phyloP scores from a whole-genome alignment of 2,888 invertebrate genomes.

The Deilephila elpenor region DNA sequence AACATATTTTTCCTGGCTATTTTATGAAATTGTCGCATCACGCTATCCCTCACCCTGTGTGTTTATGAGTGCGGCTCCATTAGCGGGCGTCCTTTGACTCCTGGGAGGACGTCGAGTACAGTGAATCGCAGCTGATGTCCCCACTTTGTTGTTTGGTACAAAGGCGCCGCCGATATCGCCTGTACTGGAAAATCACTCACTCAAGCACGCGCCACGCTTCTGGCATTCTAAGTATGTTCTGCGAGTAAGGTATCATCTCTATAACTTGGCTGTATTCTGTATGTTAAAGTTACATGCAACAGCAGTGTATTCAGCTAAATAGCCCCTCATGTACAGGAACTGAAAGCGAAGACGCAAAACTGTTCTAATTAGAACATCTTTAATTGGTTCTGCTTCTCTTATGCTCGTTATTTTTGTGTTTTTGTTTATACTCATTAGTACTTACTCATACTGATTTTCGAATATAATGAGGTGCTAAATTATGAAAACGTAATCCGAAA shows the following conservation, averaged over 20 bases:
- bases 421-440: not conserved
- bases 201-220: slow-evolving; percentile 55
- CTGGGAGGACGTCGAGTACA: slow-evolving; percentile 46
- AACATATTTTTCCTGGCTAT: slow-evolving; percentile 19
- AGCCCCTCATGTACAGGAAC: not conserved
- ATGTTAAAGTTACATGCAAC: not conserved
- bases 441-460: not conserved
- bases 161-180: slow-evolving; percentile 48
- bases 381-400: not conserved
- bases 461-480: not conserved
- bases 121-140: slow-evolving; percentile 53
- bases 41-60: slow-evolving; percentile 38
- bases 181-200: slow-evolving; percentile 54
- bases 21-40: slow-evolving; percentile 28
- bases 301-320: not conserved
- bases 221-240: slow-evolving; percentile 50
- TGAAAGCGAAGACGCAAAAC: slow-evolving; percentile 1
- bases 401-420: not conserved
- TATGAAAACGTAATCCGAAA: not conserved
- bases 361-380: slow-evolving; percentile 1
- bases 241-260: slow-evolving; percentile 42
- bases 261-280: slow-evolving; percentile 9
- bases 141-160: slow-evolving; percentile 56
- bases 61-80: slow-evolving; percentile 43
- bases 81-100: slow-evolving; percentile 42